Evolutionary conservation across 2,797 vertebrate genomes (phyloP).

Genomic region (Rhinophrynus dorsalis): DNA sequence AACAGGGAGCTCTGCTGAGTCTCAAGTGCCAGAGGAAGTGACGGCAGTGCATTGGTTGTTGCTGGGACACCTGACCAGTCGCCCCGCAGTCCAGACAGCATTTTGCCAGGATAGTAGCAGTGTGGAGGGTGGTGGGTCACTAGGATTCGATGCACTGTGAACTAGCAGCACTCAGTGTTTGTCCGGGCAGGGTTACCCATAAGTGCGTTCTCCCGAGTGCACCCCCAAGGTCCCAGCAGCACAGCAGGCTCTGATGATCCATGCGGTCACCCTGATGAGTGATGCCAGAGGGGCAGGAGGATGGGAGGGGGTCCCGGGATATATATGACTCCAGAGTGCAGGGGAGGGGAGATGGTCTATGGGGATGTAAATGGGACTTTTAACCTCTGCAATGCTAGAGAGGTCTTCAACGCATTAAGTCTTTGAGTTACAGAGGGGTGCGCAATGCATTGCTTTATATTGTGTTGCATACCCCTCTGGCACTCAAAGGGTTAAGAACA

Average conservation of each 20-base stretch:
- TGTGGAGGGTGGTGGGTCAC: constrained; percentile 27
- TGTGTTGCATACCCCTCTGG: no score
- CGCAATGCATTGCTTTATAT: no score
- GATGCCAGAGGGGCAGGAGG: constrained; percentile 20
- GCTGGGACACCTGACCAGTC: constrained; percentile 81
- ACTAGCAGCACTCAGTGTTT: not conserved
- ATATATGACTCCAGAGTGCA: not conserved
- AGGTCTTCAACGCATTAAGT: no score
- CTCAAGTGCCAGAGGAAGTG: constrained; percentile 65
- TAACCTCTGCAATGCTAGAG: no score
- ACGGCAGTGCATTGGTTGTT: constrained; percentile 70
- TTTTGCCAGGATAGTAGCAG: constrained; percentile 75
- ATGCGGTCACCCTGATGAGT: not conserved
- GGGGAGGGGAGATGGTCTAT: constrained; percentile 33
- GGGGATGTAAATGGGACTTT: no score
- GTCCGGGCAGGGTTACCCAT: constrained; percentile 67
- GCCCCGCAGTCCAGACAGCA: constrained; percentile 34
- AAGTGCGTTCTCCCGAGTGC: constrained; percentile 15
- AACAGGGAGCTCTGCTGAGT: constrained; percentile 54
- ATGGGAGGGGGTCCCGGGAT: constrained; percentile 9
- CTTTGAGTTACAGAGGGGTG: no score
- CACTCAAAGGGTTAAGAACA: no score
- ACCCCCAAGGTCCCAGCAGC: not conserved
- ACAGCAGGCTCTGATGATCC: constrained; percentile 42
- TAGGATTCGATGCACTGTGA: no score